Percentiles rank a stretch among this genome's conserved stretches.
phyloP scores from a whole-genome alignment of 2,888 invertebrate species.

The Acrobasis suavella region DNA sequence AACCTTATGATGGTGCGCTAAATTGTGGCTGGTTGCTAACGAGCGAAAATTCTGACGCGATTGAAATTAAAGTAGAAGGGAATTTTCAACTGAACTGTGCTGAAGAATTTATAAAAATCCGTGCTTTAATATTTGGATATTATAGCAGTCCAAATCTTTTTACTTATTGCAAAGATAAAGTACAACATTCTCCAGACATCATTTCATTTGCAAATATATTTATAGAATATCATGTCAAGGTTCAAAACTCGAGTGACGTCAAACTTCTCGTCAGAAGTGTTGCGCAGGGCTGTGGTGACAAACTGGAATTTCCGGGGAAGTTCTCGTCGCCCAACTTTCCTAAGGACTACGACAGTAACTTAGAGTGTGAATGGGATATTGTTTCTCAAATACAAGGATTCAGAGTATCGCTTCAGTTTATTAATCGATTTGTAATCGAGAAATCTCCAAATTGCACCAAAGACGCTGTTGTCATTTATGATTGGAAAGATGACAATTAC shows the following conservation, averaged over 20 bases:
- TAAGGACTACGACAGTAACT: too few species aligned
- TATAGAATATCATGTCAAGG: slow-evolving; percentile 86
- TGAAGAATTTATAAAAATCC: slow-evolving; percentile 73
- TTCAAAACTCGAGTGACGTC: slow-evolving; percentile 47
- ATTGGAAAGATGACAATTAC: too few species aligned
- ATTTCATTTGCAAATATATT: slow-evolving; percentile 80
- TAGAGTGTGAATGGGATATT: too few species aligned
- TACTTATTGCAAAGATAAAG: slow-evolving; percentile 83
- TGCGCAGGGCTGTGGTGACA: too few species aligned
- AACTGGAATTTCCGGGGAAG: too few species aligned
- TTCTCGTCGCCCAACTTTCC: too few species aligned
- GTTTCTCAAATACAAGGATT: too few species aligned
- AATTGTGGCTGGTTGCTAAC: slow-evolving; percentile 87
- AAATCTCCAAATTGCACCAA: too few species aligned
- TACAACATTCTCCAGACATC: slow-evolving; percentile 63
- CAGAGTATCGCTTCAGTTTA: too few species aligned
- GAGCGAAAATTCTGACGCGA: neutral
- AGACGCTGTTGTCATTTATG: too few species aligned
- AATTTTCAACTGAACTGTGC: slow-evolving; percentile 51
- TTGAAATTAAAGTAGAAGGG: slow-evolving; percentile 62
- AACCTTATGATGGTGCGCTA: slow-evolving; percentile 64
- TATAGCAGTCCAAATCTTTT: slow-evolving; percentile 57
- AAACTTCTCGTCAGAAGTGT: slow-evolving; percentile 48
- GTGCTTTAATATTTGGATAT: neutral
- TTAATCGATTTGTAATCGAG: too few species aligned